Evolutionary conservation across 2,113 vertebrate species (phyloP).

Genomic region (Chaetorhynchus papuensis): DNA sequence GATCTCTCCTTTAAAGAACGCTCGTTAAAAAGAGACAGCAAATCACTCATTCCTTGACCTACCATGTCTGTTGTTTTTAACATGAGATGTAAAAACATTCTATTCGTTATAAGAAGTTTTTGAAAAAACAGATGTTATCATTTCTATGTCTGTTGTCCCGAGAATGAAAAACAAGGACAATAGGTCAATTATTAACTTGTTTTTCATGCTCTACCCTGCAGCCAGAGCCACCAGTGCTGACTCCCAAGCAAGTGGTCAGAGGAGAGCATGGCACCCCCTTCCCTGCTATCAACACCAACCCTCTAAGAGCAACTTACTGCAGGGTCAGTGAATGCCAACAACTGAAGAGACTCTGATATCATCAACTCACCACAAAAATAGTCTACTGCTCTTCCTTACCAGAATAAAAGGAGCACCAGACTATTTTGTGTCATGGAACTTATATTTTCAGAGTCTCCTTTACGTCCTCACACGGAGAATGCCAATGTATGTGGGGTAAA

Average conservation of each 20-base stretch:
- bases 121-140: conserved; percentile 50
- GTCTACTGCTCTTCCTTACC: background rate
- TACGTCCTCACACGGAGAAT: background rate
- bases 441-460: background rate
- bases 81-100: background rate
- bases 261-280: background rate
- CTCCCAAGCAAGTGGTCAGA: background rate
- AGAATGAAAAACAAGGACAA: conserved; percentile 29
- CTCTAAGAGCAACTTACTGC: background rate
- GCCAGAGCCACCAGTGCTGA: background rate
- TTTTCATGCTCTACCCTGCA: background rate
- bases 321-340: background rate
- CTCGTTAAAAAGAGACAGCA: background rate
- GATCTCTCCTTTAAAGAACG: background rate
- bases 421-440: background rate
- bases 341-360: accelerated
- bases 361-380: background rate
- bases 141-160: background rate
- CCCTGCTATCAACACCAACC: background rate
- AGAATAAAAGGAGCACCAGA: background rate
- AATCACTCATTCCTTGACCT: conserved; percentile 24
- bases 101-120: background rate
- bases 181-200: conserved; percentile 51
- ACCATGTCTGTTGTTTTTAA: conserved; percentile 25
- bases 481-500: background rate